Percentiles rank a stretch among this genome's conserved stretches.
These are phyloP conservation scores for Xylocopa sonorina DNA, from an alignment of 1,140 invertebrate genomes.

Conservation along the genomic window DNA sequence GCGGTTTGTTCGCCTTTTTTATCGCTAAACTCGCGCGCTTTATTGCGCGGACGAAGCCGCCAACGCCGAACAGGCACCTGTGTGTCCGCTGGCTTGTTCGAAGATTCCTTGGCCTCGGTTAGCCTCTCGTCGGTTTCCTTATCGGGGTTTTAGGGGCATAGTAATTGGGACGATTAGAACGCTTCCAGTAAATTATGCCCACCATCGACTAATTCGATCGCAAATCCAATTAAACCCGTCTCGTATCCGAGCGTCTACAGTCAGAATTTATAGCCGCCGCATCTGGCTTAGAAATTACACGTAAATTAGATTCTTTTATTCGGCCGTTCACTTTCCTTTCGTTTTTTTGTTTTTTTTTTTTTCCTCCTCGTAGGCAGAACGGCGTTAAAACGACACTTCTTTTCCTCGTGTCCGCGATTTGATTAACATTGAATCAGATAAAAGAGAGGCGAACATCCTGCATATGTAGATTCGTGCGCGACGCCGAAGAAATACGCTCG, in stretches of 20 bases:
- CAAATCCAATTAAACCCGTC: no score
- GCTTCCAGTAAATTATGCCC: no score
- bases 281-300: background rate
- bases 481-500: slow-evolving; percentile 61
- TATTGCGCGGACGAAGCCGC: slow-evolving; percentile 54
- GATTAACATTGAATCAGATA: slow-evolving; percentile 54
- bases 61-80: slow-evolving; percentile 11
- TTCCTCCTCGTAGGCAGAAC: no score
- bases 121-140: background rate
- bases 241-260: no score
- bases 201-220: no score
- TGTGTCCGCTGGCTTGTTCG: background rate
- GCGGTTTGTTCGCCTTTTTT: slow-evolving; percentile 58
- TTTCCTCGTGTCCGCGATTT: slow-evolving; percentile 46
- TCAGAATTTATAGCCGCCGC: no score
- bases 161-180: background rate
- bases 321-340: background rate
- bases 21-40: slow-evolving; percentile 52
- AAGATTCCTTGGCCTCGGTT: background rate
- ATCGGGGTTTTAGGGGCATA: background rate
- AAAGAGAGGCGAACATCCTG: slow-evolving; percentile 29
- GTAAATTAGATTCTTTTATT: background rate
- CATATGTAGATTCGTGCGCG: slow-evolving; percentile 50
- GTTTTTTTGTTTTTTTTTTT: slow-evolving; percentile 23
- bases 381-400: slow-evolving; percentile 17